phyloP scores from a whole-genome alignment of 2,797 vertebrate species.

The Salarias fasciatus region DNA sequence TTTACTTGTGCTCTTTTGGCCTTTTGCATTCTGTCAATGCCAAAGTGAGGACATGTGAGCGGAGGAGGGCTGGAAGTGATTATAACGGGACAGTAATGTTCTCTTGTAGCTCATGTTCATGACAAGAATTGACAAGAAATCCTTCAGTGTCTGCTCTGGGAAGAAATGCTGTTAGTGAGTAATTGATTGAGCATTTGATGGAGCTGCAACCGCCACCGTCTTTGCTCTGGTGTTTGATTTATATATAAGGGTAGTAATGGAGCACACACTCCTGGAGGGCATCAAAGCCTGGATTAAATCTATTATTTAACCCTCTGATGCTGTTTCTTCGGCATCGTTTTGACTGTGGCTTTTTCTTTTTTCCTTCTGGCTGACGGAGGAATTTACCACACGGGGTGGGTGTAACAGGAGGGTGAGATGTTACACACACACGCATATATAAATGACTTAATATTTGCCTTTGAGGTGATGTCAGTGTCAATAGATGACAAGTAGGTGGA shows the following conservation, averaged over 20 bases:
- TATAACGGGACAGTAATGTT: too few relatives aligned
- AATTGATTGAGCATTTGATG: background rate
- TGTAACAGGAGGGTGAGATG: slow-evolving; percentile 12
- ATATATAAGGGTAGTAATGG: slow-evolving; percentile 5
- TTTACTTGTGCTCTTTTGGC: too few relatives aligned
- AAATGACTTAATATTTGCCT: slow-evolving; percentile 12
- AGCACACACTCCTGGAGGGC: background rate
- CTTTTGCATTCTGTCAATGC: too few relatives aligned
- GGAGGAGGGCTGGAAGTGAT: too few relatives aligned
- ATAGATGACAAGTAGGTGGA: slow-evolving; percentile 86
- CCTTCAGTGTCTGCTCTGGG: too few relatives aligned
- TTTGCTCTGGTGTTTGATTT: slow-evolving; percentile 7
- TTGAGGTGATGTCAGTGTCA: slow-evolving; percentile 76
- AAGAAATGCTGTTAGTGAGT: too few relatives aligned
- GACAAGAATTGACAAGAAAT: too few relatives aligned
- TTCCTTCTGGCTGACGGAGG: background rate
- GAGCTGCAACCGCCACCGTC: background rate
- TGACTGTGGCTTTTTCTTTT: background rate
- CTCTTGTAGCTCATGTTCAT: too few relatives aligned
- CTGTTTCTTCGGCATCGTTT: slow-evolving; percentile 1
- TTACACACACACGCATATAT: background rate
- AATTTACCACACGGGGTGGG: background rate
- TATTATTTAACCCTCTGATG: background rate
- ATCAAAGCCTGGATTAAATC: slow-evolving; percentile 3
- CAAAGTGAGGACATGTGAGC: too few relatives aligned